Base-by-base conservation (phyloP, 2,113 vertebrate genomes). In the Nicator chloris region DNA sequence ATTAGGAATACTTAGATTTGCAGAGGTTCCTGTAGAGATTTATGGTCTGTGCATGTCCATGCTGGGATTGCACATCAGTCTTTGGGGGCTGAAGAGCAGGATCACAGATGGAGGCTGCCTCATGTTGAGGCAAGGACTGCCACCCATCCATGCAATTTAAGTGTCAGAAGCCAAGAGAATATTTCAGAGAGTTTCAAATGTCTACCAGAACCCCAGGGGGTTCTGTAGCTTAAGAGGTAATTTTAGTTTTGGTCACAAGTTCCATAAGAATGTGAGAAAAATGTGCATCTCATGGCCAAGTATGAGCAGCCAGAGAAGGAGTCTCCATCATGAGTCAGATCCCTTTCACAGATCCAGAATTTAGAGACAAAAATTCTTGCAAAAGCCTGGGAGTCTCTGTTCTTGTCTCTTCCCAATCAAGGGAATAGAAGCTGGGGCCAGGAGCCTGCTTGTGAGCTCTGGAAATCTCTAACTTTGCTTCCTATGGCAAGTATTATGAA, bases 201-300 rank as follows among this genome's bases (percentile, higher is more conserved):
- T 26, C 81, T 84, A 15, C 60, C 30, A 68, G 47, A 91, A 7
- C 0, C 24, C 7, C 37, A 75, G 19, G 49, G 71, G n/a, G 45
- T 87, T 85, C 27, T 82, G 22, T 40, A 60, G 50, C 20, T 71
- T 82, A 79, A 68, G 10, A 87, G 49, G 13, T 56, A 40, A 45
- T 85, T 90, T 82, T 37, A 56, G 44, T 85, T 94, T 89, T 82
- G 37, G 42, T 91, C 57, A 44, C 11, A 56, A 37, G 45, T 82
- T 69, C 37, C 31, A 40, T 37, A 61, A 85, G 87, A 85, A 76
- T 61, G 26, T 90, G 57, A 40, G n/a, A 61, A 85, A 84, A 85
- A 76, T 61, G 26, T 90, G 57, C 35, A 68, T 87, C 17, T 91
- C n/a, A 21, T 30, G 63, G 66, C 53, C 66, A 65, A 17, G 44